Evolutionary conservation across 1,140 invertebrate species (phyloP).

Genomic region (Nomia melanderi): DNA sequence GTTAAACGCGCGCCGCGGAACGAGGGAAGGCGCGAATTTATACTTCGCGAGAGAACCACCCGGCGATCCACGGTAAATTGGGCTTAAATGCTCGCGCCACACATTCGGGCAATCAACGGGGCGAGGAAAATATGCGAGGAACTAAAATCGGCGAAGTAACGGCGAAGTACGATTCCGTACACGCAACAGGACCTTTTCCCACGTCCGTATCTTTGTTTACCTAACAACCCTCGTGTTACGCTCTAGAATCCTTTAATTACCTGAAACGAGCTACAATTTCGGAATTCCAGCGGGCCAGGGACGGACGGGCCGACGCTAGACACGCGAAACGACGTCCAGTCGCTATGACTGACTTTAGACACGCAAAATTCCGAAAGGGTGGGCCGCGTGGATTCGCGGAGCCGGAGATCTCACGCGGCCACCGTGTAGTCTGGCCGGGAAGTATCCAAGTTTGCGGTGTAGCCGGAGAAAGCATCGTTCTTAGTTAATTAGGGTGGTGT

Average conservation of each 20-base stretch:
- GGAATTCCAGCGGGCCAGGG: not conserved
- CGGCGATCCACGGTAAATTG: not conserved
- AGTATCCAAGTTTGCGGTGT: not conserved
- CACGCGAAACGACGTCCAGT: constrained; percentile 16
- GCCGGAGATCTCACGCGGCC: not conserved
- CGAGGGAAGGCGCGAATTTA: no score
- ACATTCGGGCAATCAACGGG: not conserved
- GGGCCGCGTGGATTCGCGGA: not conserved
- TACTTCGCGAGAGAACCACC: not conserved
- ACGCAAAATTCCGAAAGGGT: constrained; percentile 11
- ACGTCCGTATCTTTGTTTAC: not conserved
- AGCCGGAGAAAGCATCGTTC: no score
- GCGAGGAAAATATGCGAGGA: not conserved
- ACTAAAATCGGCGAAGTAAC: not conserved
- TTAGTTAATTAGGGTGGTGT: no score
- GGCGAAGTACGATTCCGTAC: constrained; percentile 6
- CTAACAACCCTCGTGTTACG: not conserved
- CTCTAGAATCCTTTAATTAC: constrained; percentile 13
- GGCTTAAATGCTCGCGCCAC: not conserved
- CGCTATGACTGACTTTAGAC: constrained; percentile 1
- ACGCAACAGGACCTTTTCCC: not conserved
- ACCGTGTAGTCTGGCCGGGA: no score
- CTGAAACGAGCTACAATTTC: not conserved
- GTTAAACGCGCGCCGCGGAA: no score
- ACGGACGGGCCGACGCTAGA: constrained; percentile 14